Evolutionary conservation across 2,888 invertebrate genomes (phyloP).

Genomic region (Sepioteuthis lessoniana): DNA sequence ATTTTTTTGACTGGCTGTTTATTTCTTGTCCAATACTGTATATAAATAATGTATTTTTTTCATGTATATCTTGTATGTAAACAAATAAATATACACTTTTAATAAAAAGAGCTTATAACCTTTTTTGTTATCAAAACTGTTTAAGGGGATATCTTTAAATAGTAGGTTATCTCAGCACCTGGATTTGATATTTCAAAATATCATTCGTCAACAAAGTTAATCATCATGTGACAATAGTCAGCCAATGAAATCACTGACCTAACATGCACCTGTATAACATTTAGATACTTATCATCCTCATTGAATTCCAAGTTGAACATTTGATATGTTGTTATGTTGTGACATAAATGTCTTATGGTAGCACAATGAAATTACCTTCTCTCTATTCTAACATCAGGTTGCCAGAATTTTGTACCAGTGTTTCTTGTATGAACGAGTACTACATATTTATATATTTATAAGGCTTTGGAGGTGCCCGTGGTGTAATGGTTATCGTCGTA

Average conservation of each 20-base stretch:
- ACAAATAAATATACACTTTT: neutral
- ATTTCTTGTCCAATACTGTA: too few species aligned
- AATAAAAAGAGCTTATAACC: neutral
- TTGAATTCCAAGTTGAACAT: neutral
- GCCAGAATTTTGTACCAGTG: too few species aligned
- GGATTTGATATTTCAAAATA: neutral
- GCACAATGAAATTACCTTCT: too few species aligned
- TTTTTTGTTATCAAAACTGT: neutral
- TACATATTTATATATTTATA: too few species aligned
- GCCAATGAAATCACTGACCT: neutral
- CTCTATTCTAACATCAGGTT: too few species aligned
- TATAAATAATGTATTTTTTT: too few species aligned
- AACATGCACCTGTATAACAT: neutral
- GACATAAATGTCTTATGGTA: too few species aligned
- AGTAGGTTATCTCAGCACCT: neutral
- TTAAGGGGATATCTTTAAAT: neutral
- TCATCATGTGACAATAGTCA: slow-evolving; percentile 5
- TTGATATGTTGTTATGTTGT: neutral
- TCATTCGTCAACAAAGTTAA: neutral
- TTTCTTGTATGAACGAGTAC: too few species aligned
- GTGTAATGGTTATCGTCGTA: too few species aligned
- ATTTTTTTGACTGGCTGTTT: too few species aligned
- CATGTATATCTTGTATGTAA: too few species aligned
- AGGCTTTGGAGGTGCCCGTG: too few species aligned
- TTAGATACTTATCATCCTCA: neutral